phyloP scores from a whole-genome alignment of 2,888 invertebrate genomes.

The Pogonocherus hispidulus region DNA sequence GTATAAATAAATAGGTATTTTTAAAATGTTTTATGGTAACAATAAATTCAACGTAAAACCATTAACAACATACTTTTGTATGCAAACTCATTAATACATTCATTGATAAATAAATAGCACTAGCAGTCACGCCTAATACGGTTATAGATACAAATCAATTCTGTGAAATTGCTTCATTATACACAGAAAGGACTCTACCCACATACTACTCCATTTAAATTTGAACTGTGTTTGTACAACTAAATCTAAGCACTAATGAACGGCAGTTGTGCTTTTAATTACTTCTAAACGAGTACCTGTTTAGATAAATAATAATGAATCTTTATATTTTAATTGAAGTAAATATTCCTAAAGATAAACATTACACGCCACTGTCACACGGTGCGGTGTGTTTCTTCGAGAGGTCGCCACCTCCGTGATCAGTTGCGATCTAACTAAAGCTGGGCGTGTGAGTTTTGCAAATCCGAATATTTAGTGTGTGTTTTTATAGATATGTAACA shows the following conservation, averaged over 20 bases:
- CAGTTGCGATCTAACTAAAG: constrained; percentile 63
- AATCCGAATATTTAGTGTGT: constrained; percentile 62
- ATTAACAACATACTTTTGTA: not conserved
- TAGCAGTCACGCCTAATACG: constrained; percentile 24
- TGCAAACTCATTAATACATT: constrained; percentile 2
- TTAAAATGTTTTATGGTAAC: too few relatives aligned
- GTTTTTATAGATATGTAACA: constrained; percentile 64
- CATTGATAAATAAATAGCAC: constrained; percentile 22
- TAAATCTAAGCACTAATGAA: not conserved
- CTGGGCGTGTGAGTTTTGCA: constrained; percentile 66
- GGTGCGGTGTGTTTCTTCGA: constrained; percentile 42
- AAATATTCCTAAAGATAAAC: not conserved
- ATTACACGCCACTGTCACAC: constrained; percentile 46
- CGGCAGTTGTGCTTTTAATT: not conserved
- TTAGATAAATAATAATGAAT: not conserved
- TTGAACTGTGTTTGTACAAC: not conserved
- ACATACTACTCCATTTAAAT: not conserved
- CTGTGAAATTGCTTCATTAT: constrained; percentile 22
- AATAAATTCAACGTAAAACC: too few relatives aligned
- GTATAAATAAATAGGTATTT: not conserved
- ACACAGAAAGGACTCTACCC: not conserved
- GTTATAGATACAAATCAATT: constrained; percentile 25
- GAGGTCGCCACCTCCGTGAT: constrained; percentile 50
- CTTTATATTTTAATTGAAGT: not conserved
- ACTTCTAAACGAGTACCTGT: not conserved